Evolutionary conservation across 2,888 invertebrate species (phyloP).

Genomic region (Diloba caeruleocephala): DNA sequence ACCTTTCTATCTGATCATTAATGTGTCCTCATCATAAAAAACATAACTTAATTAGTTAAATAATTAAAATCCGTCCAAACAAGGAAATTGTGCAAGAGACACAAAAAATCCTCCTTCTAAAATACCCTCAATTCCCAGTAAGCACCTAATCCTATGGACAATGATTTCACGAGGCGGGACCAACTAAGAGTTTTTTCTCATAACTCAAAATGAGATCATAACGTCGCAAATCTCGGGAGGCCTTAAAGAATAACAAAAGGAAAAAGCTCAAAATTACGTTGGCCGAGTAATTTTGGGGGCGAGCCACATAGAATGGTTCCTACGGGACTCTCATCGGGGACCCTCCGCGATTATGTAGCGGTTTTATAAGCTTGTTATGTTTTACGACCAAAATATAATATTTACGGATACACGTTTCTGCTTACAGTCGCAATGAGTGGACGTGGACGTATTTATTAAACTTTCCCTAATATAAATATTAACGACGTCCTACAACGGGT

Average conservation of each 20-base stretch:
- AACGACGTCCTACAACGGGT: constrained; percentile 42
- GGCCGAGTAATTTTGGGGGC: constrained; percentile 87
- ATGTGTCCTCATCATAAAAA: constrained; percentile 10
- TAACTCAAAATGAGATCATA: constrained; percentile 89
- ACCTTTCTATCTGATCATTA: constrained; percentile 8
- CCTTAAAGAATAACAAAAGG: constrained; percentile 86
- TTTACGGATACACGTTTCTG: constrained; percentile 74
- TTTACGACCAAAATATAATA: constrained; percentile 81
- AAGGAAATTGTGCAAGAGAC: constrained; percentile 54
- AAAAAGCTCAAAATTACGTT: constrained; percentile 86
- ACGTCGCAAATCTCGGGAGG: constrained; percentile 84
- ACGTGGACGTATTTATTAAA: constrained; percentile 63
- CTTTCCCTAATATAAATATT: constrained; percentile 59
- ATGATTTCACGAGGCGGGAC: constrained; percentile 79
- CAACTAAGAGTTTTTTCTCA: constrained; percentile 85
- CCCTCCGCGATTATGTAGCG: constrained; percentile 84
- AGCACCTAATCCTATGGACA: constrained; percentile 82
- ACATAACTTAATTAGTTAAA: constrained; percentile 35
- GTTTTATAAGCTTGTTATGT: constrained; percentile 88
- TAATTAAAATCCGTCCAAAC: constrained; percentile 53
- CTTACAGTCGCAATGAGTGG: constrained; percentile 60
- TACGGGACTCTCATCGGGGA: constrained; percentile 76
- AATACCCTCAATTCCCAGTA: constrained; percentile 66
- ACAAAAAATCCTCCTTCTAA: constrained; percentile 55
- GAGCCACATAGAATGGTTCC: constrained; percentile 81